Conservation (phyloP, 2,113 vertebrate genomes). For the Nannospalax galili region DNA sequence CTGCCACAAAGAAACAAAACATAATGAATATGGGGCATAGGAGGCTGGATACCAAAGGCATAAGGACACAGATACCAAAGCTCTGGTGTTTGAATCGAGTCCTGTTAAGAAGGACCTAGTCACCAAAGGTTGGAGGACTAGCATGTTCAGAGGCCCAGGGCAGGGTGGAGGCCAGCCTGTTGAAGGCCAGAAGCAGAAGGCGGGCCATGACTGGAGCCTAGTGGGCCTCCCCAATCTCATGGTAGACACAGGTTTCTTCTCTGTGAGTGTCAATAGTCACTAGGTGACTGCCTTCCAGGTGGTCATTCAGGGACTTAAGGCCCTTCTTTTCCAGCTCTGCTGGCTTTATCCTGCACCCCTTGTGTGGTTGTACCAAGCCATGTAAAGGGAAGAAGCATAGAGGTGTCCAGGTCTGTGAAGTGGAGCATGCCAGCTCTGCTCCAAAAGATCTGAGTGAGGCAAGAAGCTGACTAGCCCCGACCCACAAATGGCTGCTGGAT, state of each 20-base stretch:
- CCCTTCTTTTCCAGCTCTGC: not conserved
- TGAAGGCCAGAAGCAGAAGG: not conserved
- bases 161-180: not conserved
- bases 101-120: not conserved
- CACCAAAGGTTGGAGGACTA: not conserved
- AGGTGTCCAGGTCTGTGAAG: not conserved
- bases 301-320: not conserved
- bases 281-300: not conserved
- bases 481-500: rapidly evolving
- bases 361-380: not conserved
- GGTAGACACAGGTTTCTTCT: not conserved
- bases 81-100: not conserved
- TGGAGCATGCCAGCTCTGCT: not conserved
- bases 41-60: too few relatives aligned
- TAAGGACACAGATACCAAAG: not conserved
- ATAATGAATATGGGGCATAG: not conserved
- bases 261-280: not conserved
- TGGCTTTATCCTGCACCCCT: rapidly evolving
- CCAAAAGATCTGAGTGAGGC: rapidly evolving
- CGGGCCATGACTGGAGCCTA: not conserved
- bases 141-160: not conserved
- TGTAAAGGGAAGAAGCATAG: too few relatives aligned
- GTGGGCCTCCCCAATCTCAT: not conserved
- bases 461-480: not conserved
- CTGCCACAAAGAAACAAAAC: not conserved